Percentiles rank a stretch among this genome's conserved stretches.
phyloP scores from a whole-genome alignment of 2,888 invertebrate genomes.

The Lasioglossum zephyrum region DNA sequence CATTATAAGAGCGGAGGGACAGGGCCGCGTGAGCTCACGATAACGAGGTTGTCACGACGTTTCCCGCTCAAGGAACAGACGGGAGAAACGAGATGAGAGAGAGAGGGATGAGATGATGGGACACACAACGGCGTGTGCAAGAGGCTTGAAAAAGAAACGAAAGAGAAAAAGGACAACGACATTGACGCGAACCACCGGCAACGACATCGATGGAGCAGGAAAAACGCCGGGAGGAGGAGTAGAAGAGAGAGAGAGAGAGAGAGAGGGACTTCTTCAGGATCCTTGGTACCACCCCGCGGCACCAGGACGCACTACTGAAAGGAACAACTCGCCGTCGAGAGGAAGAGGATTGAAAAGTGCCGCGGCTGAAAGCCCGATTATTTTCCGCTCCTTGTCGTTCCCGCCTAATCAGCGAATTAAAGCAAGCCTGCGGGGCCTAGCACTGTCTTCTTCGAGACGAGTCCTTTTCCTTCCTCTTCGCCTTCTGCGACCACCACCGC shows the following conservation, averaged over 20 bases:
- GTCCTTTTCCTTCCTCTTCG: slow-evolving; percentile 15
- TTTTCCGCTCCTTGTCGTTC: slow-evolving; percentile 79
- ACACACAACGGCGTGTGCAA: slow-evolving; percentile 49
- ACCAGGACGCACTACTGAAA: slow-evolving; percentile 68
- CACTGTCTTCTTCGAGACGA: slow-evolving; percentile 46
- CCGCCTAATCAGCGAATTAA: slow-evolving; percentile 82
- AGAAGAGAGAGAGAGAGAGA: not conserved
- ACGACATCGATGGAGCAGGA: slow-evolving; percentile 58
- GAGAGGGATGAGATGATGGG: not conserved
- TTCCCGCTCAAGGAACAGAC: slow-evolving; percentile 55
- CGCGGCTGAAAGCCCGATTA: slow-evolving; percentile 78
- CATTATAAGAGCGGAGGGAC: slow-evolving; percentile 67
- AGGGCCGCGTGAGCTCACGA: slow-evolving; percentile 65
- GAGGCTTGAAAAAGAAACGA: slow-evolving; percentile 35
- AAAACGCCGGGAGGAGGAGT: slow-evolving; percentile 40
- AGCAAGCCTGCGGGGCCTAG: slow-evolving; percentile 73
- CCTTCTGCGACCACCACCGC: slow-evolving; percentile 13
- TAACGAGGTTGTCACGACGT: slow-evolving; percentile 74
- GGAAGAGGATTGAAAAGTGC: slow-evolving; percentile 80
- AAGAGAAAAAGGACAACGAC: slow-evolving; percentile 32
- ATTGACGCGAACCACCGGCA: slow-evolving; percentile 39
- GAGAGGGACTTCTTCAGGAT: slow-evolving; percentile 55
- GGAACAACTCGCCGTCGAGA: slow-evolving; percentile 71
- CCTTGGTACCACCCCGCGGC: slow-evolving; percentile 39
- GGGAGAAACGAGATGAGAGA: not conserved